phyloP scores from a whole-genome alignment of 2,888 invertebrate genomes.

The Trichogramma dendrolimi region DNA sequence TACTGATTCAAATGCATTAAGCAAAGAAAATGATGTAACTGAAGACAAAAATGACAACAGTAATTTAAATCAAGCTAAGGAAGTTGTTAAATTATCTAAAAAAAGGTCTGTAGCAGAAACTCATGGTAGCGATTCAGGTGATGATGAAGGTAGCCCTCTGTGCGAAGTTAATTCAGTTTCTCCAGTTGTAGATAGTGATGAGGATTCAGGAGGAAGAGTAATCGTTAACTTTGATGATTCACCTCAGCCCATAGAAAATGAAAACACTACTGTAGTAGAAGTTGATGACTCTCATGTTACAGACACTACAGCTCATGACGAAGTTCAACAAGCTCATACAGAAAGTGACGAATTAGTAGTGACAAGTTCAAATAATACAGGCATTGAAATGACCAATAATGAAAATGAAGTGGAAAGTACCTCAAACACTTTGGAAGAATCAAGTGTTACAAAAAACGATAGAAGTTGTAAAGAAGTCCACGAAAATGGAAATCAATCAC shows the following conservation, averaged over 20 bases:
- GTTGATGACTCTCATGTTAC: background rate
- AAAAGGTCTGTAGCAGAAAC: background rate
- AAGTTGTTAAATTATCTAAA: background rate
- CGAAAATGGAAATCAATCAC: background rate
- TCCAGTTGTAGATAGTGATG: constrained; percentile 4
- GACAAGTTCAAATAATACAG: background rate
- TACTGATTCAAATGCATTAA: background rate
- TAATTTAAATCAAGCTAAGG: constrained; percentile 12
- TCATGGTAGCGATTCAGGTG: too few relatives aligned
- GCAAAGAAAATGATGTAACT: background rate
- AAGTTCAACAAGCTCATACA: too few relatives aligned
- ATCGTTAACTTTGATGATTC: too few relatives aligned
- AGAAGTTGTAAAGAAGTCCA: background rate
- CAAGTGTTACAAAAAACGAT: background rate
- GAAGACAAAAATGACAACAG: constrained; percentile 3
- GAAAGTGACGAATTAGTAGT: too few relatives aligned
- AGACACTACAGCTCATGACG: too few relatives aligned
- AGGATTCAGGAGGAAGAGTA: background rate
- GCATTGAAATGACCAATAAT: too few relatives aligned
- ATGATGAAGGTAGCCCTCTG: too few relatives aligned
- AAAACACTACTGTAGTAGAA: background rate
- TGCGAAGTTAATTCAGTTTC: too few relatives aligned
- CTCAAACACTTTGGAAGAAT: background rate
- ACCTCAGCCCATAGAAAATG: too few relatives aligned
- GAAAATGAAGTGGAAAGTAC: background rate